These are phyloP conservation scores for Silvanus unidentatus DNA, from an alignment of 2,888 invertebrate species.

Conservation along the genomic window DNA sequence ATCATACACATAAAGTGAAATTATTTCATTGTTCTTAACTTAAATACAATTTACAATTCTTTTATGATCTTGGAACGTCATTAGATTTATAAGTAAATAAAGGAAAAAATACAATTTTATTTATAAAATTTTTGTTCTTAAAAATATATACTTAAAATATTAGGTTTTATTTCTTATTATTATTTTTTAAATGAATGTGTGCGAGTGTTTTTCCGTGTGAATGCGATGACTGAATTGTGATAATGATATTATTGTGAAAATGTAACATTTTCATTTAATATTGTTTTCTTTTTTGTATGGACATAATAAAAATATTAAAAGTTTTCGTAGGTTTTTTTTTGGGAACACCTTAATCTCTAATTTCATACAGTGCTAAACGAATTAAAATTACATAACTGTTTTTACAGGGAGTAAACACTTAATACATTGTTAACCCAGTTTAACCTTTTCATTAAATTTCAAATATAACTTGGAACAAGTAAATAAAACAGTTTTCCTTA, in stretches of 20 bases:
- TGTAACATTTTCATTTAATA: slow-evolving; percentile 30
- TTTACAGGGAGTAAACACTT: too few relatives aligned
- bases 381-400: too few relatives aligned
- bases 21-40: slow-evolving; percentile 15
- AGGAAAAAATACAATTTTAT: slow-evolving; percentile 38
- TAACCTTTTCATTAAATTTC: too few relatives aligned
- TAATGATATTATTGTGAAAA: slow-evolving; percentile 30
- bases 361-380: too few relatives aligned
- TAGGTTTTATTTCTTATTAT: slow-evolving; percentile 19
- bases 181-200: slow-evolving; percentile 28
- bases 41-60: slow-evolving; percentile 30
- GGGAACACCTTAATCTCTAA: slow-evolving; percentile 1
- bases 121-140: slow-evolving; percentile 41
- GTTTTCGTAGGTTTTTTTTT: slow-evolving; percentile 18
- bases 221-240: slow-evolving; percentile 32
- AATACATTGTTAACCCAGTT: too few relatives aligned
- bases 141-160: slow-evolving; percentile 38
- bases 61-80: slow-evolving; percentile 35
- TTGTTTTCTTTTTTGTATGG: slow-evolving; percentile 37
- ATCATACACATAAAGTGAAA: slow-evolving; percentile 24
- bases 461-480: too few relatives aligned
- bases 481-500: too few relatives aligned
- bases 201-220: slow-evolving; percentile 25
- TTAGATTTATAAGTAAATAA: slow-evolving; percentile 24
- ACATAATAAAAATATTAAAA: slow-evolving; percentile 34